Base-by-base conservation (phyloP, 2,797 vertebrate genomes). In the Meriones psammophilus region DNA sequence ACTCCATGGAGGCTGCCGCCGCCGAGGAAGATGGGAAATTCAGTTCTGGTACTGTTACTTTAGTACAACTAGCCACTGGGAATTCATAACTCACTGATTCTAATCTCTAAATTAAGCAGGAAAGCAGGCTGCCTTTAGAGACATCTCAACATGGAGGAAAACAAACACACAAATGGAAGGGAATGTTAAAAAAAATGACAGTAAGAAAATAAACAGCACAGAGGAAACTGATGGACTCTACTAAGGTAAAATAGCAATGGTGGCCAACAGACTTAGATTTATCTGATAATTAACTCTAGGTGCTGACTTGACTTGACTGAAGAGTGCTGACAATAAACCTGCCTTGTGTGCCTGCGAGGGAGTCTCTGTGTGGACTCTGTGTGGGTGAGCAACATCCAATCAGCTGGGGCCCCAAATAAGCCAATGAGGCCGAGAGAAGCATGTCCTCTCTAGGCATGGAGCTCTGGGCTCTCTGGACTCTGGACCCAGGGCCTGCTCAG, bases 41-140 rank as follows among this genome's bases (percentile, higher is more conserved):
- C 36, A 71, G 50, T 3, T 88, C 91, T 78, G 54, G 87, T 87
- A 88, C 71, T 46, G 91, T 22, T n/a, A 94, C 89, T 20, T 42
- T 94, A 58, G 14, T 74, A 22, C 8, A 90, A 77, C 54, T 84
- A 92, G 36, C 62, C 91, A 60, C 33, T 76, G 15, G 60, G 33
- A 79, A 60, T 24, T 4, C 30, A 36, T 26, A 33, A 71, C 14
- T 88, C 46, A 50, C 54, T 28, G 39, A 13, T 15, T 68, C 54
- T 94, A 36, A 84, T 77, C 76, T 90, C 42, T 81, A 79, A 81
- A 68, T 26, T 85, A 80, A 87, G n/a, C 36, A 30, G 10, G 66
- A 22, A 26, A 92, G 68, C 18, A 91, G 83, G 85, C 15, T 39
- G 87, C 7, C 33, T 87, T 74, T 54, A 71, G 64, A 87, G 28